These are phyloP conservation scores for Syngnathus floridae DNA, from an alignment of 2,113 vertebrate genomes.

Conservation along the genomic window DNA sequence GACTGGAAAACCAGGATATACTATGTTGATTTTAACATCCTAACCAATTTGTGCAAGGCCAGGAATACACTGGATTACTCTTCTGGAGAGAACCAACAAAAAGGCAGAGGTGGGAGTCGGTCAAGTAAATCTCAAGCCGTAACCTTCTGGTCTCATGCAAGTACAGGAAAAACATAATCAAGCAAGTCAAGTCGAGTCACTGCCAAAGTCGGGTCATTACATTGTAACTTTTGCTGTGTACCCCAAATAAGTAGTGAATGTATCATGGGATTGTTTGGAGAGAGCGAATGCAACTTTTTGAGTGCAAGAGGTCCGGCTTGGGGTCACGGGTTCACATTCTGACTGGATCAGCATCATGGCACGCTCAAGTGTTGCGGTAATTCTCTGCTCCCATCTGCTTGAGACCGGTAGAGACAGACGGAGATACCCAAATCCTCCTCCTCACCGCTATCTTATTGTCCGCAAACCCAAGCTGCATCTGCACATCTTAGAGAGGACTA, in stretches of 20 bases:
- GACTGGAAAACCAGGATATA: too few species aligned
- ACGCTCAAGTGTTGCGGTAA: conserved; percentile 52
- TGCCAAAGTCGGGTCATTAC: too few species aligned
- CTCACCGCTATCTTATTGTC: conserved; percentile 34
- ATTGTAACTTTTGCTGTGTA: background rate
- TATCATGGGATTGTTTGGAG: conserved; percentile 35
- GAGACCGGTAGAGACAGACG: conserved; percentile 20
- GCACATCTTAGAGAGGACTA: conserved; percentile 44
- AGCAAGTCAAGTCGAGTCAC: too few species aligned
- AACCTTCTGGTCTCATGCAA: too few species aligned
- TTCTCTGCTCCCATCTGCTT: conserved; percentile 47
- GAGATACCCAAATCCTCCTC: conserved; percentile 42
- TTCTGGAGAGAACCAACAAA: too few species aligned
- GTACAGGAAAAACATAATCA: too few species aligned
- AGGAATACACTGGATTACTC: too few species aligned
- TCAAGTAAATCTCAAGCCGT: too few species aligned
- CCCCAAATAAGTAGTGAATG: conserved; percentile 18
- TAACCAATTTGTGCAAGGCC: too few species aligned
- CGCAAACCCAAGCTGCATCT: conserved; percentile 41
- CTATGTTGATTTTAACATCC: too few species aligned
- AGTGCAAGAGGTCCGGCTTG: conserved; percentile 41
- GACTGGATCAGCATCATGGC: conserved; percentile 50
- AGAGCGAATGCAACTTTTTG: conserved; percentile 41
- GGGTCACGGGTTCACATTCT: conserved; percentile 59
- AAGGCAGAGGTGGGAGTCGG: too few species aligned